phyloP scores from a whole-genome alignment of 2,888 invertebrate species.

The Folsomia candida region DNA sequence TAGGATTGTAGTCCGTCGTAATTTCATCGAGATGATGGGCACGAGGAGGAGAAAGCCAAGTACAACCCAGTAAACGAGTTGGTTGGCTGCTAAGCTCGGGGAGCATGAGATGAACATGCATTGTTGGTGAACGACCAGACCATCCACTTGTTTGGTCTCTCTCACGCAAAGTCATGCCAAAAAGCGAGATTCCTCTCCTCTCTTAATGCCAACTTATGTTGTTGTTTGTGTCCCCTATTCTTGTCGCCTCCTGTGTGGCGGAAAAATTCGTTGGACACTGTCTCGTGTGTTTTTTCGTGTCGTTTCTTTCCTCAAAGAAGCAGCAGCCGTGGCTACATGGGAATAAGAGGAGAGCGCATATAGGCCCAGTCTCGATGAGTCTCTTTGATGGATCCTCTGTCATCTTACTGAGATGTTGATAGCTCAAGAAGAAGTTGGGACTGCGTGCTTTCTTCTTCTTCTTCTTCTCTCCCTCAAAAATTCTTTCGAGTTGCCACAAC shows the following conservation, averaged over 20 bases:
- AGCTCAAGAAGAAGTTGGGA: neutral
- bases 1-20: neutral
- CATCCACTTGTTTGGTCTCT: constrained; percentile 13
- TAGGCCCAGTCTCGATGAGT: constrained; percentile 12
- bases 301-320: neutral
- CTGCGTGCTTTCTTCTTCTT: neutral
- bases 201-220: constrained; percentile 19
- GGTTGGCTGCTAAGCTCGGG: neutral
- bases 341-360: no score
- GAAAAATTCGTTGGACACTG: neutral
- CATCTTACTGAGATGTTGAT: constrained; percentile 15
- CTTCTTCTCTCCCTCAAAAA: neutral
- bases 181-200: neutral
- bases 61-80: neutral
- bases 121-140: constrained; percentile 2
- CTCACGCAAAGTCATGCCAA: constrained; percentile 7
- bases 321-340: no score
- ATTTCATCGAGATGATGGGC: neutral
- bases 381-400: constrained; percentile 20
- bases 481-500: neutral
- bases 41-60: neutral
- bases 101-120: constrained; percentile 29
- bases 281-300: neutral
- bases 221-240: constrained; percentile 10
- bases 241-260: constrained; percentile 10